Percentiles rank a stretch among this genome's conserved stretches.
These are phyloP conservation scores for Nipponia nippon DNA, from an alignment of 2,113 vertebrate species.

Conservation along the genomic window DNA sequence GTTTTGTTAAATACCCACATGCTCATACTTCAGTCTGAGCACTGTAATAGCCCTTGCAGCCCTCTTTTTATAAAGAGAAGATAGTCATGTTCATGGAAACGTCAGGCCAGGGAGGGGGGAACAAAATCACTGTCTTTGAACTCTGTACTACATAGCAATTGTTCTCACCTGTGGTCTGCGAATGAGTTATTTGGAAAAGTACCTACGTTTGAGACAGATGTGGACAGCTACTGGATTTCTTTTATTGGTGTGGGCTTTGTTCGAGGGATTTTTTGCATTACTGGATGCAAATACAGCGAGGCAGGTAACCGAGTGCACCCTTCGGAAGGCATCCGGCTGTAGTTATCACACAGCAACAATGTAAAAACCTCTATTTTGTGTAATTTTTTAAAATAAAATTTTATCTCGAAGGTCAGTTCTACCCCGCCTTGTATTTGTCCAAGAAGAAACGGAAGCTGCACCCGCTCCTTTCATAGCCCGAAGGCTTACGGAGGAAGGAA, in stretches of 20 bases:
- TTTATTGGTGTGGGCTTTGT: neutral
- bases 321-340: slow-evolving; percentile 28
- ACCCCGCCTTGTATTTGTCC: neutral
- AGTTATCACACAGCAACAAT: slow-evolving; percentile 38
- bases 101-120: neutral
- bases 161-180: slow-evolving; percentile 14
- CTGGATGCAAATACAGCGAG: neutral
- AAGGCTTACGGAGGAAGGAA: neutral
- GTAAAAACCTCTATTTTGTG: slow-evolving; percentile 74
- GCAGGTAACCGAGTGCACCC: slow-evolving; percentile 31
- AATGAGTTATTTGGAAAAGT: neutral
- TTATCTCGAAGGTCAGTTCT: slow-evolving; percentile 42
- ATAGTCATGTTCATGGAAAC: neutral
- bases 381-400: slow-evolving; percentile 71
- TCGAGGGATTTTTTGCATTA: neutral
- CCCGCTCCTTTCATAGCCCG: neutral
- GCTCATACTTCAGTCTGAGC: slow-evolving; percentile 17
- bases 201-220: neutral
- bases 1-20: slow-evolving; percentile 60
- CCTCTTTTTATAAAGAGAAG: slow-evolving; percentile 23
- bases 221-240: neutral
- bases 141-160: slow-evolving; percentile 31
- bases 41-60: slow-evolving; percentile 33
- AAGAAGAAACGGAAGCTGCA: neutral
- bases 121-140: slow-evolving; percentile 2